Conservation (phyloP, 2,113 vertebrate species). For the Hydrolagus affinis region DNA sequence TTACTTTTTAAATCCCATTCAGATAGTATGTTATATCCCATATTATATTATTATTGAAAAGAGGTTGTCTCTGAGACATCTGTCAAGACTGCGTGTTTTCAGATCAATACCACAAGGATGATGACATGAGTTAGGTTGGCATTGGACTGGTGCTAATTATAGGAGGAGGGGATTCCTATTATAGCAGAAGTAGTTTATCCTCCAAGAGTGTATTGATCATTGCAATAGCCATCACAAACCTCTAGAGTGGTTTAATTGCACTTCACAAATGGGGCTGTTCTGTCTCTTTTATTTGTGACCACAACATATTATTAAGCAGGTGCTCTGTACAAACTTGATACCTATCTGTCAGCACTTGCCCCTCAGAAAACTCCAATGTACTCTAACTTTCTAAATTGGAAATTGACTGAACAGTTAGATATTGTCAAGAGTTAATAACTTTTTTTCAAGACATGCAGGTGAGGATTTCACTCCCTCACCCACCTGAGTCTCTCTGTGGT, state of each 20-base stretch:
- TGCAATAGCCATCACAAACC: too few relatives aligned
- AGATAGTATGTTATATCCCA: too few relatives aligned
- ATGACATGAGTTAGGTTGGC: background rate
- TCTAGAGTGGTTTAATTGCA: background rate
- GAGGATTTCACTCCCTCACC: background rate
- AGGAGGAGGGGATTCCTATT: too few relatives aligned
- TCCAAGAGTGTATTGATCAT: too few relatives aligned
- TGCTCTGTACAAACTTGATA: background rate
- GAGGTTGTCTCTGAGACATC: too few relatives aligned
- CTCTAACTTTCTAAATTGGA: slow-evolving; percentile 25
- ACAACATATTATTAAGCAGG: slow-evolving; percentile 25
- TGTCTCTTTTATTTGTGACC: slow-evolving; percentile 17
- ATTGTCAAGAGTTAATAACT: slow-evolving; percentile 19
- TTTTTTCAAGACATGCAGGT: slow-evolving; percentile 3
- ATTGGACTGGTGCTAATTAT: too few relatives aligned
- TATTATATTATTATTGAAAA: too few relatives aligned
- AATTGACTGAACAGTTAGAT: slow-evolving; percentile 25
- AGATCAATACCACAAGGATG: background rate
- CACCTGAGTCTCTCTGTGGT: background rate
- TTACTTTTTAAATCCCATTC: too few relatives aligned
- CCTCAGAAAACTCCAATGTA: background rate
- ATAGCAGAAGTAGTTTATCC: too few relatives aligned
- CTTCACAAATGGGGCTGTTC: background rate
- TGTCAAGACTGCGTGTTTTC: background rate
- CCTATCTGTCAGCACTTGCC: slow-evolving; percentile 20